A percentile compares a stretch with the other conserved stretches of the same genome.
Evolutionary conservation across 2,888 invertebrate species (phyloP).

Genomic region (Melinopterus prodromus): DNA sequence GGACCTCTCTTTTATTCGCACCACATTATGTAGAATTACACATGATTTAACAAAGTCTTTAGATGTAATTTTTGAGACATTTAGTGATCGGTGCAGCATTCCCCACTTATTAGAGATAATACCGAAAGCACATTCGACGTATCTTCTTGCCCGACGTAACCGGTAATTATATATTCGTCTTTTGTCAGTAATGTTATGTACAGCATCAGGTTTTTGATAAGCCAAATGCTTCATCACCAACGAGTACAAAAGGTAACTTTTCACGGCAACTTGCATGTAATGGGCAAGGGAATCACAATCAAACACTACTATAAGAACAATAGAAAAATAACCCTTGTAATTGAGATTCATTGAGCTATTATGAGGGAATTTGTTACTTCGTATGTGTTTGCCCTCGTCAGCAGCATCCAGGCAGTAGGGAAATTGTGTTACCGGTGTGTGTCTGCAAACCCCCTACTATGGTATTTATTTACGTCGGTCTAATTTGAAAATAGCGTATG

Average conservation of each 20-base stretch:
- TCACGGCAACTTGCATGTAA: neutral
- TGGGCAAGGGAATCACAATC: slow-evolving; percentile 16
- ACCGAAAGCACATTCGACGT: slow-evolving; percentile 33
- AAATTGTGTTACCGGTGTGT: no score
- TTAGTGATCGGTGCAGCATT: slow-evolving; percentile 6
- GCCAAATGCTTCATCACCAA: slow-evolving; percentile 27
- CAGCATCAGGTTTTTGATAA: slow-evolving; percentile 23
- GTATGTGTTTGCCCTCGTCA: no score
- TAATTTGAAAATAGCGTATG: no score
- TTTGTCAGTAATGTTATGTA: no score
- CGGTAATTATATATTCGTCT: no score
- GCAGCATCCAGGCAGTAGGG: no score
- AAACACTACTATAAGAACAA: slow-evolving; percentile 22
- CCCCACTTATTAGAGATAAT: slow-evolving; percentile 29
- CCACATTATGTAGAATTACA: slow-evolving; percentile 16
- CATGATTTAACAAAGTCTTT: slow-evolving; percentile 8
- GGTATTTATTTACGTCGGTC: no score
- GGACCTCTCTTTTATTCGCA: neutral
- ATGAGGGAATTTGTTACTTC: no score
- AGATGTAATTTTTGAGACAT: neutral
- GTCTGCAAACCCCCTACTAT: no score
- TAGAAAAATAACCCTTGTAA: slow-evolving; percentile 28
- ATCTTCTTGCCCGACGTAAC: no score
- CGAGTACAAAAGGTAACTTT: slow-evolving; percentile 23
- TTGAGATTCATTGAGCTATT: no score